Evolutionary conservation across 1,140 invertebrate species (phyloP).

Genomic region (Hypothenemus hampei): DNA sequence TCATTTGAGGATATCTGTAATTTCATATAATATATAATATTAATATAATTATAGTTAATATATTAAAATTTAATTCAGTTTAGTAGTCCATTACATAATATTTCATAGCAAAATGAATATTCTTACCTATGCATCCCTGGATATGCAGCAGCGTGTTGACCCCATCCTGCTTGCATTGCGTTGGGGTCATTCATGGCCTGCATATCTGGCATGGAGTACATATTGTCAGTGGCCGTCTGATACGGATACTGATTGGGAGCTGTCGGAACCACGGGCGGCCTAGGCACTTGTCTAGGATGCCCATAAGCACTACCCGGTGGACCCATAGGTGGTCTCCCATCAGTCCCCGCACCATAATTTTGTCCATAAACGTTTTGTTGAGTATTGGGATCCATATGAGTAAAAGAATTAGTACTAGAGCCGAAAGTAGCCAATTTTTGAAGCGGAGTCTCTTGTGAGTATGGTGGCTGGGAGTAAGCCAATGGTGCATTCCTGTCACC

Average conservation of each 20-base stretch:
- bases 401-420: slow-evolving; percentile 49
- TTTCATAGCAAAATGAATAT: no score
- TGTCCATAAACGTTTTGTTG: slow-evolving; percentile 54
- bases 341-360: slow-evolving; percentile 47
- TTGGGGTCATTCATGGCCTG: slow-evolving; percentile 54
- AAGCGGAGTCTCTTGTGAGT: slow-evolving; percentile 67
- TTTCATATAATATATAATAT: not conserved
- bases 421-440: slow-evolving; percentile 72
- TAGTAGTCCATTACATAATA: no score
- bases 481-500: slow-evolving; percentile 36
- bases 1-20: slow-evolving; percentile 51
- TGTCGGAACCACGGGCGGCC: slow-evolving; percentile 54
- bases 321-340: slow-evolving; percentile 41
- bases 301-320: slow-evolving; percentile 50
- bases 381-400: slow-evolving; percentile 50
- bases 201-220: slow-evolving; percentile 70
- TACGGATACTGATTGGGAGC: slow-evolving; percentile 58
- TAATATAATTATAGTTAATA: no score
- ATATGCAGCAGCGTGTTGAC: slow-evolving; percentile 49
- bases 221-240: slow-evolving; percentile 58
- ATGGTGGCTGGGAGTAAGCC: slow-evolving; percentile 46
- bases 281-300: slow-evolving; percentile 50
- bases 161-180: slow-evolving; percentile 51
- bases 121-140: slow-evolving; percentile 34
- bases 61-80: no score